These are phyloP conservation scores for Drosophila baimaii DNA, from an alignment of 1,140 invertebrate species.

Conservation along the genomic window DNA sequence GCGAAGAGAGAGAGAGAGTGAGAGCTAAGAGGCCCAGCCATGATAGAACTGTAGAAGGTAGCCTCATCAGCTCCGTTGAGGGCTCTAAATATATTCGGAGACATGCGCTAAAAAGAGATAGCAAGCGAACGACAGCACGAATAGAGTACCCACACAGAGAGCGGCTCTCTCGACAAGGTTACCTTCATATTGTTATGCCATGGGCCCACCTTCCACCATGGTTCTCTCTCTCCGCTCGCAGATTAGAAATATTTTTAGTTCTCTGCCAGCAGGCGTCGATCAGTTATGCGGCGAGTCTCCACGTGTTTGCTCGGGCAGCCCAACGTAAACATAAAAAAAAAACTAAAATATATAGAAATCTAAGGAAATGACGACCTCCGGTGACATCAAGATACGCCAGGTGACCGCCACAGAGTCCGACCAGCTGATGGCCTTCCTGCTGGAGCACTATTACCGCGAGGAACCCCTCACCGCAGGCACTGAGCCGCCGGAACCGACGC, in stretches of 20 bases:
- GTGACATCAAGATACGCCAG: slow-evolving; percentile 37
- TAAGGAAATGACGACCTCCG: not conserved
- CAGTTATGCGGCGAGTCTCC: slow-evolving; percentile 16
- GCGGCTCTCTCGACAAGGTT: no score
- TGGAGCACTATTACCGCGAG: slow-evolving; percentile 61
- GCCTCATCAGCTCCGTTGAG: no score
- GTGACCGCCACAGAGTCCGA: slow-evolving; percentile 16
- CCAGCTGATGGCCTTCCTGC: slow-evolving; percentile 52
- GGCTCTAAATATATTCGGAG: no score
- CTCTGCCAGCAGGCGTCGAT: slow-evolving; percentile 19
- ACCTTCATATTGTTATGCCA: no score
- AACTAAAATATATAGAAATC: not conserved
- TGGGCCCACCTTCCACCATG: not conserved
- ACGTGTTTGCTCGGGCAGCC: slow-evolving; percentile 11
- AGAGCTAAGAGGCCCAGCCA: no score
- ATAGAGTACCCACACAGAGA: no score
- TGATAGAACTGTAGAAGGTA: no score
- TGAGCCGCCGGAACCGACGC: slow-evolving; percentile 44
- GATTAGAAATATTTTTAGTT: not conserved
- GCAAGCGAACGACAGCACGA: no score
- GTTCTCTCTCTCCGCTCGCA: not conserved
- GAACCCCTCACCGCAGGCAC: slow-evolving; percentile 63
- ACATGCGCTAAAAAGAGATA: no score
- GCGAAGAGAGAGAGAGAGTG: no score
- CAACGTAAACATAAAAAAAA: not conserved